These are phyloP conservation scores for Lathronympha strigana DNA, from an alignment of 2,888 invertebrate species.

Conservation along the genomic window DNA sequence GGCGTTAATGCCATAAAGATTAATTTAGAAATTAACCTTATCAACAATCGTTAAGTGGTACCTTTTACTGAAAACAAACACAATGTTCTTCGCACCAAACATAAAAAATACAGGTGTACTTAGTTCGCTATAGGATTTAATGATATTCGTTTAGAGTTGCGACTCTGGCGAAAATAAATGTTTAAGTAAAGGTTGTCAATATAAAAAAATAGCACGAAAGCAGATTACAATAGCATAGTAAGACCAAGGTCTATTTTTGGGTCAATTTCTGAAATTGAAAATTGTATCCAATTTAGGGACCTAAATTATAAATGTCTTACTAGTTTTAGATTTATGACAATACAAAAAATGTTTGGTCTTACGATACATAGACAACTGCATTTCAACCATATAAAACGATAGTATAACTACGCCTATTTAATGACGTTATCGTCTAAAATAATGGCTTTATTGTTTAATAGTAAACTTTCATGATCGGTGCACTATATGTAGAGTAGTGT, in stretches of 20 bases:
- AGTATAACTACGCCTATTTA: constrained; percentile 26
- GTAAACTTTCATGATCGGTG: constrained; percentile 33
- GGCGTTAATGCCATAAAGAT: no score
- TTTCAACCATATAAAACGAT: constrained; percentile 24
- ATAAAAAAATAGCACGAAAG: constrained; percentile 15
- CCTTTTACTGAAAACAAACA: no score
- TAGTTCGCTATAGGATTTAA: constrained; percentile 8
- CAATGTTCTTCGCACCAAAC: constrained; percentile 6
- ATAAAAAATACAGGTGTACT: neutral
- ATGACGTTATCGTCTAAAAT: constrained; percentile 25
- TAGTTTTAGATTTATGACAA: no score
- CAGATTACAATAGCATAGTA: neutral
- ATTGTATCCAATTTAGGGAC: neutral
- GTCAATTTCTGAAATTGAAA: neutral
- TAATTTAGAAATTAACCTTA: no score
- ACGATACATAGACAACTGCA: constrained; percentile 7
- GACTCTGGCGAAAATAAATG: neutral
- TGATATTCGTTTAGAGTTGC: neutral
- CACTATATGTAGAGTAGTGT: constrained; percentile 44
- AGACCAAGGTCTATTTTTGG: neutral
- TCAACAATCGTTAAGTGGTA: no score
- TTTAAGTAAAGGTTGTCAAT: no score
- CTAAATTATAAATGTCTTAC: no score
- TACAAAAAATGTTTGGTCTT: neutral
- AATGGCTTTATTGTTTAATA: constrained; percentile 29